Percentiles rank a stretch among this genome's conserved stretches.
Evolutionary conservation across 2,888 invertebrate genomes (phyloP).

Genomic region (Ommatoiulus sabulosus): DNA sequence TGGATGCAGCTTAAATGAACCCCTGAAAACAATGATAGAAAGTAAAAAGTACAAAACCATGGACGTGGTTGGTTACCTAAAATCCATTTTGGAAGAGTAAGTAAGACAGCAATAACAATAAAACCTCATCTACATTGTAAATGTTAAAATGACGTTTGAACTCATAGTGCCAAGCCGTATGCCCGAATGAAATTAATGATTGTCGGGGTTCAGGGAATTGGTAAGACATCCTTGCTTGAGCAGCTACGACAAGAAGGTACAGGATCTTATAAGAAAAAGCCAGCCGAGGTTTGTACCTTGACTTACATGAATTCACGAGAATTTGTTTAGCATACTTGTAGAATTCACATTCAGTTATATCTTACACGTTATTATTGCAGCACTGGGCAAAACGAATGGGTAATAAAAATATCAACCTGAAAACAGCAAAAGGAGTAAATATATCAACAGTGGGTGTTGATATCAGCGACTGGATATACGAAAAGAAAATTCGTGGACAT

Average conservation of each 20-base stretch:
- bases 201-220: slow-evolving; percentile 79
- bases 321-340: not conserved
- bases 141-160: not conserved
- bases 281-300: slow-evolving; percentile 72
- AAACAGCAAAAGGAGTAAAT: slow-evolving; percentile 81
- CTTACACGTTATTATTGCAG: slow-evolving; percentile 67
- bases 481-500: slow-evolving; percentile 80
- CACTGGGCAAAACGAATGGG: slow-evolving; percentile 98
- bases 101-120: slow-evolving; percentile 60
- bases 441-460: slow-evolving; percentile 98
- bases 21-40: slow-evolving; percentile 89
- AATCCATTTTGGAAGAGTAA: slow-evolving; percentile 74
- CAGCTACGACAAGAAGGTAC: slow-evolving; percentile 88
- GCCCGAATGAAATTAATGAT: slow-evolving; percentile 96
- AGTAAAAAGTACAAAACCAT: slow-evolving; percentile 94
- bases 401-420: slow-evolving; percentile 82
- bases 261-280: slow-evolving; percentile 77
- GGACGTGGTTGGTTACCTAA: slow-evolving; percentile 91
- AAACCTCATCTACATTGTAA: too few species aligned
- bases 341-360: not conserved
- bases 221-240: slow-evolving; percentile 92
- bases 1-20: slow-evolving; percentile 89
- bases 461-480: slow-evolving; percentile 94
- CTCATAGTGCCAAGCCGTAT: slow-evolving; percentile 82
- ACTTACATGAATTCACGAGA: slow-evolving; percentile 54